Base-by-base conservation (phyloP, 2,888 invertebrate species). In the Diabrotica balteata region DNA sequence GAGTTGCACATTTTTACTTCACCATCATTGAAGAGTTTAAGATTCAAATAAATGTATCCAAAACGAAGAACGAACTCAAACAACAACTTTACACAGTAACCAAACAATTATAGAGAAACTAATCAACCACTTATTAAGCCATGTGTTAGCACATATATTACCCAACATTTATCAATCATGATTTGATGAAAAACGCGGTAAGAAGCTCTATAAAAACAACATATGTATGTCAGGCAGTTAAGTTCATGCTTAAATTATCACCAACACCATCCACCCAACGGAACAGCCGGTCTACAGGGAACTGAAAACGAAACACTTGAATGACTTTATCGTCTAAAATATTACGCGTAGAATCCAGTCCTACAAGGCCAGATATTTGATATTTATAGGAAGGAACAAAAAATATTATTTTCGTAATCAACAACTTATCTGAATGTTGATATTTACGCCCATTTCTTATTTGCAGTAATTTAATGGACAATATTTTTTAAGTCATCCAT, bases 201-300 rank as follows among this genome's bases (percentile, higher is more conserved):
- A 67, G 67, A 66, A 71, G 60, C 58, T 60, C 46, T 54, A 60
- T 67, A 69, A 62, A 68, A 69, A 70, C 69, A 72, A 66, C 72
- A 75, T 71, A 71, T 74, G 32, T 32, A 32, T 32, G 73, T 71
- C 66, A 64, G 49, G 61, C 69, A 69, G 71, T 72, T 71, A 70
- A 63, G 62, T 75, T 75, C 72, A 75, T 72, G 73, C 70, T 69
- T 66, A 70, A 75, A 64, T 64, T 64, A 67, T 65, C 67, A 67
- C 61, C 69, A 45, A 57, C 45, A 32, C 55, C 45, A 71, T 49
- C 66, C 47, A 67, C 32, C 32, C 32, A 32, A 32, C 32, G 5
- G 32, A 32, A 63, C 72, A 72, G 68, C 61, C 68, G 68, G 69
- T 65, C 67, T 62, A 62, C 71, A 64, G 60, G 71, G 69, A 66